Percentiles rank a stretch among this genome's conserved stretches.
These are phyloP conservation scores for Parnassius mnemosyne DNA, from an alignment of 2,888 invertebrate genomes.

Conservation along the genomic window DNA sequence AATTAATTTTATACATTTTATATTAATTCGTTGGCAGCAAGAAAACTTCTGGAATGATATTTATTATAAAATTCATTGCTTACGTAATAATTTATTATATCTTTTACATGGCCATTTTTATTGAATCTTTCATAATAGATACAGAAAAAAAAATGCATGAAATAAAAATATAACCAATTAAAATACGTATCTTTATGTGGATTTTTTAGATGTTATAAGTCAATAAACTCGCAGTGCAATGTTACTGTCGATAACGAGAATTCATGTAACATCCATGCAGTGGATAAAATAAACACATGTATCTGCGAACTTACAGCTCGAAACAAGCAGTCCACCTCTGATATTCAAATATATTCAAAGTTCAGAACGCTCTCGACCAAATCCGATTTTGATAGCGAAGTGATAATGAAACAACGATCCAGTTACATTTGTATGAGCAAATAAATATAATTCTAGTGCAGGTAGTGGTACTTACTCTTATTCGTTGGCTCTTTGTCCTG, in stretches of 20 bases:
- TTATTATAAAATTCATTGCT: slow-evolving; percentile 9
- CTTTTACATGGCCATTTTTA: too few species aligned
- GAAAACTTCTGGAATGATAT: slow-evolving; percentile 14
- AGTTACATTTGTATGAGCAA: slow-evolving; percentile 28
- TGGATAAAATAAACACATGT: slow-evolving; percentile 28
- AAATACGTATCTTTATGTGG: too few species aligned
- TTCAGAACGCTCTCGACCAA: slow-evolving; percentile 28
- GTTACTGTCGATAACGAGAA: slow-evolving; percentile 15
- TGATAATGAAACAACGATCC: slow-evolving; percentile 26
- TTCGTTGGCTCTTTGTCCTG: neutral
- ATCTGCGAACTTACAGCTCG: slow-evolving; percentile 16
- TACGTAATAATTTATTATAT: neutral
- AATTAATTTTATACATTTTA: slow-evolving; percentile 33
- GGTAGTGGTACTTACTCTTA: slow-evolving; percentile 5
- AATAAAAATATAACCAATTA: too few species aligned
- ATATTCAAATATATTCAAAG: slow-evolving; percentile 32
- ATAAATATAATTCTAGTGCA: slow-evolving; percentile 21
- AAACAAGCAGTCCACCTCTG: slow-evolving; percentile 22
- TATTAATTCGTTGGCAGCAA: slow-evolving; percentile 10
- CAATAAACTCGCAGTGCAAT: slow-evolving; percentile 11
- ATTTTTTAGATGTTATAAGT: neutral
- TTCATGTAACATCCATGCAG: slow-evolving; percentile 10
- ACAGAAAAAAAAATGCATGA: too few species aligned
- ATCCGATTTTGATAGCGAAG: slow-evolving; percentile 28
- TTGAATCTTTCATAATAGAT: too few species aligned